Base-by-base conservation (phyloP, 2,113 vertebrate genomes). In the Nematolebias whitei region DNA sequence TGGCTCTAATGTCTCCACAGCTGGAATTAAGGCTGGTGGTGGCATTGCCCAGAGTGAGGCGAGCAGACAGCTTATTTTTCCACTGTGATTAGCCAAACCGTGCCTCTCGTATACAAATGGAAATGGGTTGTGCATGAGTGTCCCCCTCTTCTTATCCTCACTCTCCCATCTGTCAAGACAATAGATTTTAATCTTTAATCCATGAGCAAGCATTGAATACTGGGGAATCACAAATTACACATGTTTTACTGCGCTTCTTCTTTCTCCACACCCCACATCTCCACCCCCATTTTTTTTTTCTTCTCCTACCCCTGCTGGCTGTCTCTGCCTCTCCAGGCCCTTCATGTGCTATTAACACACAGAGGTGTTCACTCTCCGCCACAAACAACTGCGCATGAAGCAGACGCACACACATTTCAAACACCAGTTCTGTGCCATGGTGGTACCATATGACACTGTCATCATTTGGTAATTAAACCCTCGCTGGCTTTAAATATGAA, bases 161-260 rank as follows among this genome's bases (percentile, higher is more conserved):
- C 89, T 83, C 85, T 82, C 80, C 83, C 96, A 97, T 98, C 98
- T 96, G 97, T 96, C 95, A 96, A 98, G 95, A 97, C 96, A 96
- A 96, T 95, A 98, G 95, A 97, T 97, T 97, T 98, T 95, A 98
- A 99, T 99, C 96, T 98, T 98, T 98, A 98, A 99, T 98, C 97
- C 96, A 98, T 97, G 96, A 96, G 96, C 96, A 99, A 95, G 95
- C 97, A 96, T 94, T 94, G 95, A 96, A 97, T 96, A 96, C 94
- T 93, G 92, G 94, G 82, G 94, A 97, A 97, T 96, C 95, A 95
- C 96, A 96, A 95, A 97, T 98, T 97, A 96, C 96, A 99, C 96
- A 97, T 98, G 95, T 99, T 98, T 99, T 98, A 98, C 94, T 95
- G 95, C 93, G 93, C 93, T 91, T 92, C 93, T 92, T 93, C 92